Conservation (phyloP, 2,797 vertebrate species). For the Tarsius wallacei region DNA sequence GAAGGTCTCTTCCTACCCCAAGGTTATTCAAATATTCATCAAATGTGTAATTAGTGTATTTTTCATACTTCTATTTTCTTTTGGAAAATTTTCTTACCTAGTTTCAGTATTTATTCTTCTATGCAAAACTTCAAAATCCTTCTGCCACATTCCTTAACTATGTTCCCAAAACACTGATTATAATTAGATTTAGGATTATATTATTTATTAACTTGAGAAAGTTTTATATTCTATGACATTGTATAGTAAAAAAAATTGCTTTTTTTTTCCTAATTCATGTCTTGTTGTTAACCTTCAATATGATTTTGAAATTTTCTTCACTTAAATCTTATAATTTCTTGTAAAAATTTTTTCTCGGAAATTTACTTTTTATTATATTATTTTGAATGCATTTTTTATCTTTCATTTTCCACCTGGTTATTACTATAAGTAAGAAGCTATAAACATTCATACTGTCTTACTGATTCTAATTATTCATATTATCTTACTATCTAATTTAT, state of each 20-base stretch:
- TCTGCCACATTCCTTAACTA: neutral
- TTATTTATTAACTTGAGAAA: neutral
- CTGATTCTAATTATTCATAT: neutral
- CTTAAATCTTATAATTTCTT: neutral
- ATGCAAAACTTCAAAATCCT: slow-evolving; percentile 19
- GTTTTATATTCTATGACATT: neutral
- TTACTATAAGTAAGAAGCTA: neutral
- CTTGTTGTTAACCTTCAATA: neutral
- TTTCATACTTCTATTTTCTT: slow-evolving; percentile 42
- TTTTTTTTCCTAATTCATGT: neutral
- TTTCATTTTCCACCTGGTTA: slow-evolving; percentile 27
- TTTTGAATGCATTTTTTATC: neutral
- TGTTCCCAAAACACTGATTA: neutral
- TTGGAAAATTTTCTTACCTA: slow-evolving; percentile 35
- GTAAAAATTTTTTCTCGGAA: neutral
- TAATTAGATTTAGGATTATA: slow-evolving; percentile 14
- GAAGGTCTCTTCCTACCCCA: neutral
- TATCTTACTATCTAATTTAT: neutral
- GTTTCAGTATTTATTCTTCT: slow-evolving; percentile 68
- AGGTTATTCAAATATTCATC: neutral
- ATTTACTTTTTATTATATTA: neutral
- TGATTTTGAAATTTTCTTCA: slow-evolving; percentile 44
- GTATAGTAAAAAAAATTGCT: neutral
- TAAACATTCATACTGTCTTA: neutral
- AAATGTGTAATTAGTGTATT: slow-evolving; percentile 53